These are phyloP conservation scores for Phaethon lepturus DNA, from an alignment of 2,113 vertebrate species.

Conservation along the genomic window DNA sequence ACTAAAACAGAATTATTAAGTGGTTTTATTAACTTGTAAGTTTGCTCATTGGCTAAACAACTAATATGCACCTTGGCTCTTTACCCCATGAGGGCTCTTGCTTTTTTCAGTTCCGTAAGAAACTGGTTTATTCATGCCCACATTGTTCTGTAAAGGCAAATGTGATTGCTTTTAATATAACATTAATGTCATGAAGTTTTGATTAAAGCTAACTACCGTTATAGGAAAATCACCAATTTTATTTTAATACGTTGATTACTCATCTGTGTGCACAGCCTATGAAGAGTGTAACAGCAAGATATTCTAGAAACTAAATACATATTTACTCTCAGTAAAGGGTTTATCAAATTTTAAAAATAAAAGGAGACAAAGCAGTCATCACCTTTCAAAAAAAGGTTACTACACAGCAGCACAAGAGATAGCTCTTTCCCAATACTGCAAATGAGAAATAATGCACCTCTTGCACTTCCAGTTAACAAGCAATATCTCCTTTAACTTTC, in stretches of 20 bases:
- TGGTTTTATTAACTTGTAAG: not conserved
- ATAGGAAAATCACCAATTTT: not conserved
- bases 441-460: not conserved
- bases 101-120: not conserved
- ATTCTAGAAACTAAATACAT: not conserved
- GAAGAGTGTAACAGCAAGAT: not conserved
- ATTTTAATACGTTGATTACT: not conserved
- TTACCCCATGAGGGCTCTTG: not conserved
- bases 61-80: constrained; percentile 3
- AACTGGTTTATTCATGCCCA: not conserved
- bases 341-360: not conserved
- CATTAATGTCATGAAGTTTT: not conserved
- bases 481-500: not conserved
- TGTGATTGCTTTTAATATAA: constrained; percentile 10
- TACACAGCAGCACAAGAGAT: not conserved
- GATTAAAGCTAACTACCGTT: constrained; percentile 17
- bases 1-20: constrained; percentile 22
- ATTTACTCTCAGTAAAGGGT: not conserved
- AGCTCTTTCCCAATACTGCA: not conserved
- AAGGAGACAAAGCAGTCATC: not conserved
- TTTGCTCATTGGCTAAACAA: not conserved
- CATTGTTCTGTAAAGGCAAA: not conserved
- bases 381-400: not conserved
- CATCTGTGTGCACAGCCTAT: not conserved
- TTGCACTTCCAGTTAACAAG: not conserved